phyloP scores from a whole-genome alignment of 2,113 vertebrate genomes.

The Thymallus thymallus region DNA sequence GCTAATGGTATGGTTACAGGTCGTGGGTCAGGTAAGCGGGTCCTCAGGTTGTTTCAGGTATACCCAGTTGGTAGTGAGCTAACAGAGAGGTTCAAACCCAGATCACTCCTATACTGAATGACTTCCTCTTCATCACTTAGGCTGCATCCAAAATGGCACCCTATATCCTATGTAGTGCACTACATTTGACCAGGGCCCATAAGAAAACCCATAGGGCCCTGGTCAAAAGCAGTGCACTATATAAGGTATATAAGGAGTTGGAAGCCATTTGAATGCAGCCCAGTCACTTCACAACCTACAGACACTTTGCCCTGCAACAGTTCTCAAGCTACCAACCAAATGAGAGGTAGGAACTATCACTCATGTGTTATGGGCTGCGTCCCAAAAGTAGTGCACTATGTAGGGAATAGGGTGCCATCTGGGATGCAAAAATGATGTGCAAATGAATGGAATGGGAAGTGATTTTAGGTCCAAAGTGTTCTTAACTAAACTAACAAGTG shows the following conservation, averaged over 20 bases:
- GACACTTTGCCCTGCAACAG: constrained; percentile 32
- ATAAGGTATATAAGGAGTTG: no score
- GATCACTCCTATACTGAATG: constrained; percentile 39
- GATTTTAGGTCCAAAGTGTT: constrained; percentile 63
- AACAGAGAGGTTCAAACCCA: constrained; percentile 28
- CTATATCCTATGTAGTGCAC: no score
- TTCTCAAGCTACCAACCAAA: constrained; percentile 47
- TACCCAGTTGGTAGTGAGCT: constrained; percentile 35
- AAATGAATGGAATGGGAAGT: constrained; percentile 34
- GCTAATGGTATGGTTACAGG: neutral
- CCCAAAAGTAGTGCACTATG: no score
- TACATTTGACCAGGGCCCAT: no score
- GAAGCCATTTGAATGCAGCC: neutral
- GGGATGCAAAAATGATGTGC: neutral
- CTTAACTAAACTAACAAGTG: constrained; percentile 57
- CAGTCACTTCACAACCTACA: constrained; percentile 11
- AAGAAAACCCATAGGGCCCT: no score
- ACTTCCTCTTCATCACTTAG: neutral
- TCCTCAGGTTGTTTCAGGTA: constrained; percentile 68
- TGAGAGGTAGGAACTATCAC: constrained; percentile 16
- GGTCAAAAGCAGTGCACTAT: no score
- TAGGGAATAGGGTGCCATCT: no score
- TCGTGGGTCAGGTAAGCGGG: constrained; percentile 40
- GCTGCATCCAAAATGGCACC: no score
- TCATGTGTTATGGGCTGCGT: neutral